These are phyloP conservation scores for Sinotaia quadrata DNA, from an alignment of 2,888 invertebrate genomes.

Conservation along the genomic window DNA sequence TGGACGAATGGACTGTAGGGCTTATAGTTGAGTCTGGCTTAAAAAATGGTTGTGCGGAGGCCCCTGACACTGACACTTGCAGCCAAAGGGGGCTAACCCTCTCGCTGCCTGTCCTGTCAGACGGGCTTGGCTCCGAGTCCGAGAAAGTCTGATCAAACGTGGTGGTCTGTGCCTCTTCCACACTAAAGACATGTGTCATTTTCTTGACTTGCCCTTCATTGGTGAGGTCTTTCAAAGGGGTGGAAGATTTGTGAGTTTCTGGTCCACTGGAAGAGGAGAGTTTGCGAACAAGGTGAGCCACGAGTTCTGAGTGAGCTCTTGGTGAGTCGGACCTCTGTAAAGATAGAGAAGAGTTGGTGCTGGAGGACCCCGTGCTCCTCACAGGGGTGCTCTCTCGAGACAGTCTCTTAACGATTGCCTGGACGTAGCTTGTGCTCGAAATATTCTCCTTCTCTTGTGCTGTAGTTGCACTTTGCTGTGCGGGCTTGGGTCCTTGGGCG, in stretches of 20 bases:
- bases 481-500: constrained; percentile 42
- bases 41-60: constrained; percentile 1
- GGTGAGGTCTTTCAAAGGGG: constrained; percentile 54
- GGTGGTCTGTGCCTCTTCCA: constrained; percentile 16
- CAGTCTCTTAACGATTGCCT: constrained; percentile 58
- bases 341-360: constrained; percentile 43
- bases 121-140: constrained; percentile 34
- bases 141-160: constrained; percentile 46
- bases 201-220: constrained; percentile 59
- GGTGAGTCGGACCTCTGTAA: constrained; percentile 52
- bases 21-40: constrained; percentile 55
- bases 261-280: constrained; percentile 56
- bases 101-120: constrained; percentile 22
- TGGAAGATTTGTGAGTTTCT: constrained; percentile 39
- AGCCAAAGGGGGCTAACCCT: constrained; percentile 13
- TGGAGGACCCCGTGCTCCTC: constrained; percentile 40
- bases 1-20: constrained; percentile 52
- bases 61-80: constrained; percentile 25
- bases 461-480: neutral
- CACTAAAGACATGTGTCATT: constrained; percentile 52
- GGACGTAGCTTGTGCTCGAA: constrained; percentile 54
- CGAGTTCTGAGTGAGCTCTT: constrained; percentile 55
- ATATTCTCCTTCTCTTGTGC: constrained; percentile 58
- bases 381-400: constrained; percentile 62
- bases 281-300: constrained; percentile 55